phyloP scores from a whole-genome alignment of 2,113 vertebrate genomes.

The Protobothrops flavoviridis region DNA sequence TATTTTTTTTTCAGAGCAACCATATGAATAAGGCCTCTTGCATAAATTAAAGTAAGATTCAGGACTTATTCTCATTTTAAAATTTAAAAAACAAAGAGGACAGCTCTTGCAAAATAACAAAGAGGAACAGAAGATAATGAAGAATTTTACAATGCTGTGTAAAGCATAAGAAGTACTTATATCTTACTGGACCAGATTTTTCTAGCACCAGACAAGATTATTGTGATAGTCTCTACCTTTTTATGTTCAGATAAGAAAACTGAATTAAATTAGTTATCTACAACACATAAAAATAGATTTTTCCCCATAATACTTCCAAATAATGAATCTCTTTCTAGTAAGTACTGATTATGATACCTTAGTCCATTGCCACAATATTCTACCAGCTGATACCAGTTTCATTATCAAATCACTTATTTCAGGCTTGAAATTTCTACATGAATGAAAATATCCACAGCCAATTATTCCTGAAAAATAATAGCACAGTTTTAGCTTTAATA shows the following conservation, averaged over 20 bases:
- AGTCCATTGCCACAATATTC: slow-evolving; percentile 85
- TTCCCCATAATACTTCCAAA: not conserved
- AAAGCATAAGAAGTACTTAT: not conserved
- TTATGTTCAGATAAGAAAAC: not conserved
- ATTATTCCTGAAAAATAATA: slow-evolving; percentile 69
- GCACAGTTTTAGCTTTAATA: slow-evolving; percentile 6
- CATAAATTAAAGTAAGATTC: not conserved
- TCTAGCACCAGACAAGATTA: not conserved
- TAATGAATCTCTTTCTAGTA: not conserved
- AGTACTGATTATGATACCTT: slow-evolving; percentile 70
- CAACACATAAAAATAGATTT: not conserved
- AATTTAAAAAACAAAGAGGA: not conserved
- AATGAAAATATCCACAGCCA: slow-evolving; percentile 81
- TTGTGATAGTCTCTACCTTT: not conserved
- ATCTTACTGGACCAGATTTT: not conserved
- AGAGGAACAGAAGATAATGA: not conserved
- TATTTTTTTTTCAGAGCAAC: not conserved
- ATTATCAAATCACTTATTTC: slow-evolving; percentile 72
- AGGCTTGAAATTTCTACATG: slow-evolving; percentile 73
- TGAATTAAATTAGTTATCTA: not conserved
- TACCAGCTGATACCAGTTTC: slow-evolving; percentile 72
- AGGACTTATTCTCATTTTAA: not conserved
- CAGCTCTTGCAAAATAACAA: not conserved
- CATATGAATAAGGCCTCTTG: not conserved
- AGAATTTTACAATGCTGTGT: not conserved